Evolutionary conservation across 92 coral and sea anemone species (phyloP).

Genomic region (Heteractis magnifica): DNA sequence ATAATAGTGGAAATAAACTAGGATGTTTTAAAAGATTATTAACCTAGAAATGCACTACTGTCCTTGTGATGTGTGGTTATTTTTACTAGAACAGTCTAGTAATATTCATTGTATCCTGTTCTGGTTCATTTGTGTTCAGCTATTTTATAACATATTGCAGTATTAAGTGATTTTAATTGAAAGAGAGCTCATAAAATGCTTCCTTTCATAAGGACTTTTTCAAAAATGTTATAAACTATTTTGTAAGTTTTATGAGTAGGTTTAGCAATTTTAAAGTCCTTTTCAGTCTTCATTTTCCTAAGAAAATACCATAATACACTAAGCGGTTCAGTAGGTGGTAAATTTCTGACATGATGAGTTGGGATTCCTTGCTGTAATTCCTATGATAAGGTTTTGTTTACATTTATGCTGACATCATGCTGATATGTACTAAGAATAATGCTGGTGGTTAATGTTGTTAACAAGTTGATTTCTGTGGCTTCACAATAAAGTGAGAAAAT

Average conservation of each 20-base stretch:
- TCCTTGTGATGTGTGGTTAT: background rate
- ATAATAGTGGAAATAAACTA: background rate
- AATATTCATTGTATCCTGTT: too few relatives aligned
- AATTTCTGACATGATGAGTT: background rate
- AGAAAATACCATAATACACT: background rate
- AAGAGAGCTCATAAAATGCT: too few relatives aligned
- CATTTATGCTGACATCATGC: background rate
- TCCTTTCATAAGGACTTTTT: too few relatives aligned
- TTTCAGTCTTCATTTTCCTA: background rate
- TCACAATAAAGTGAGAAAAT: background rate
- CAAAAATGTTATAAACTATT: too few relatives aligned
- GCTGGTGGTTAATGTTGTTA: background rate
- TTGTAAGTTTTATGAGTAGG: background rate
- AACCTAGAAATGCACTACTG: background rate
- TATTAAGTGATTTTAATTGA: too few relatives aligned
- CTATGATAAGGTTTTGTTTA: slow-evolving; percentile 3
- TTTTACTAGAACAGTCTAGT: background rate
- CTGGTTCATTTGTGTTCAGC: too few relatives aligned
- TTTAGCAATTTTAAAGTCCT: background rate
- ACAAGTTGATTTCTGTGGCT: background rate
- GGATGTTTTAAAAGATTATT: background rate
- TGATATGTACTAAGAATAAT: background rate
- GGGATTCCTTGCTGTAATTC: background rate
- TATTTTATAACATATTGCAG: too few relatives aligned
- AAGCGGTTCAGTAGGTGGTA: background rate